Evolutionary conservation across 1,140 invertebrate species (phyloP).

Genomic region (Dufourea novaeangliae): DNA sequence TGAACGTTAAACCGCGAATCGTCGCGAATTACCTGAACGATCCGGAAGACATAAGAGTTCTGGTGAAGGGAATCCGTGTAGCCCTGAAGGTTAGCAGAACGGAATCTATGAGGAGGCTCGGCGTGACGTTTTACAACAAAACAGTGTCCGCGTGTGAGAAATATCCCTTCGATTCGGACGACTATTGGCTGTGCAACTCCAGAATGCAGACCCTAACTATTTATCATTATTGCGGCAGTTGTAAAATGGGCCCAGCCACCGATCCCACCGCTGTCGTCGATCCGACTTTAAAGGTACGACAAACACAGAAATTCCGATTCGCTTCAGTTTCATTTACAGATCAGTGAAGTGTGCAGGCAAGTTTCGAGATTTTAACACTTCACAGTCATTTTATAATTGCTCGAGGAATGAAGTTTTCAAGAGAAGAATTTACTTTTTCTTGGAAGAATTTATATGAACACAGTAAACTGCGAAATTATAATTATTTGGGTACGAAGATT

Average conservation of each 20-base stretch:
- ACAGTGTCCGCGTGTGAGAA: slow-evolving; percentile 86
- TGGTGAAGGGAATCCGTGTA: slow-evolving; percentile 85
- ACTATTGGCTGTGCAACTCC: slow-evolving; percentile 89
- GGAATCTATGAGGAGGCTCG: slow-evolving; percentile 83
- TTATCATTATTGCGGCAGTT: slow-evolving; percentile 91
- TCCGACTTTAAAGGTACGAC: slow-evolving; percentile 82
- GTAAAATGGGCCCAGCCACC: slow-evolving; percentile 90
- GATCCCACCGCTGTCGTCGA: slow-evolving; percentile 88
- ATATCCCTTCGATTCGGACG: slow-evolving; percentile 84
- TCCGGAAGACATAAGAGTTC: slow-evolving; percentile 85
- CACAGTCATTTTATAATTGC: too few relatives aligned
- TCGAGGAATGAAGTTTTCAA: too few relatives aligned
- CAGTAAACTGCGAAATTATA: too few relatives aligned
- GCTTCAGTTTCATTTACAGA: background rate
- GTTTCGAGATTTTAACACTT: background rate
- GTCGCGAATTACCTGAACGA: slow-evolving; percentile 90
- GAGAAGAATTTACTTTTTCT: too few relatives aligned
- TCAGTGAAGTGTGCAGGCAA: background rate
- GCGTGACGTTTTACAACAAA: slow-evolving; percentile 83
- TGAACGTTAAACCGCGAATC: slow-evolving; percentile 89
- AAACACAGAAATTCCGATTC: background rate
- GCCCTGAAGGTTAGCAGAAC: slow-evolving; percentile 84
- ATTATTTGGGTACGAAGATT: too few relatives aligned
- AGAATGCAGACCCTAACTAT: slow-evolving; percentile 87
- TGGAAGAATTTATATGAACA: too few relatives aligned